phyloP scores from a whole-genome alignment of 2,797 vertebrate species.

The Mionectes olivaceus region DNA sequence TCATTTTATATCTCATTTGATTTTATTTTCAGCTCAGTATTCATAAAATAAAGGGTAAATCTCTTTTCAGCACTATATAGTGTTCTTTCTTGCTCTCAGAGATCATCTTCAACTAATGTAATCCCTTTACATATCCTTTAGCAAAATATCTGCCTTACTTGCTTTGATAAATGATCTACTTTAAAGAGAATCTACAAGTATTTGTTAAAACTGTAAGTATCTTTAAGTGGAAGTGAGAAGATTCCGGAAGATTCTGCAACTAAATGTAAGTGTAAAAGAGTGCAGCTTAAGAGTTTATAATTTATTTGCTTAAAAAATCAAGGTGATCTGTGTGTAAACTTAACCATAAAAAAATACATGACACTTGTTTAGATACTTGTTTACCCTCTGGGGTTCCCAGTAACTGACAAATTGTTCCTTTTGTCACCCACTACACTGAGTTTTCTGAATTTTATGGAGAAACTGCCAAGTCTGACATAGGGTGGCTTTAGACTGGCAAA shows the following conservation, averaged over 20 bases:
- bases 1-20: neutral
- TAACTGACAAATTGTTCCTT: neutral
- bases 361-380: neutral
- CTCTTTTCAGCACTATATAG: neutral
- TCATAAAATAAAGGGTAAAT: neutral
- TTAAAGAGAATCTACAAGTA: neutral
- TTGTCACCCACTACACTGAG: neutral
- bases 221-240: neutral
- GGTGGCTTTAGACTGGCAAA: neutral
- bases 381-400: neutral
- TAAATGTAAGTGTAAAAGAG: neutral
- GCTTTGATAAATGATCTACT: neutral
- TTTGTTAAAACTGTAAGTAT: neutral
- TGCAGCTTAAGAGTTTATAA: neutral
- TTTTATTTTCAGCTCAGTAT: neutral
- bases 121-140: neutral
- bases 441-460: neutral
- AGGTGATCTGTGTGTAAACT: neutral
- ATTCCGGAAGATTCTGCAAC: neutral
- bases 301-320: constrained; percentile 4
- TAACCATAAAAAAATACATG: neutral
- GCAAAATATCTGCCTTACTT: constrained; percentile 11
- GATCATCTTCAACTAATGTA: neutral
- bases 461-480: neutral
- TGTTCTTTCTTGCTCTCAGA: neutral